Evolutionary conservation across 2,113 vertebrate genomes (phyloP).

Genomic region (Corapipo altera): DNA sequence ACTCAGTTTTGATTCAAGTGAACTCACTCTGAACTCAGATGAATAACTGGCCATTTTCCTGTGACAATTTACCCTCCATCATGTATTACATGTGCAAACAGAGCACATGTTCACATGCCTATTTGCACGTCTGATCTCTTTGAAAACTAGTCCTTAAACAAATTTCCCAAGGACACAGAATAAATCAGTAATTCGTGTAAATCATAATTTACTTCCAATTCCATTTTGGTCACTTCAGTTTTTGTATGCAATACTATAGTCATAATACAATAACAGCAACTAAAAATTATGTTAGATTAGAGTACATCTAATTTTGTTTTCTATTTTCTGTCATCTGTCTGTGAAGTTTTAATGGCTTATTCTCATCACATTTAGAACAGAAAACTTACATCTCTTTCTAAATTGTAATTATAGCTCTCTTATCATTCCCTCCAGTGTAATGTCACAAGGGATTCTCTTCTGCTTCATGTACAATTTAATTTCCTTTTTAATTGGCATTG

Average conservation of each 20-base stretch:
- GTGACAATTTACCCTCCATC: neutral
- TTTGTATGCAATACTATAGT: neutral
- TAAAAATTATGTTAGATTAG: conserved; percentile 8
- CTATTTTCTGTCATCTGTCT: conserved; percentile 9
- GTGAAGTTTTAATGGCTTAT: conserved; percentile 27
- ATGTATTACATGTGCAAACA: neutral
- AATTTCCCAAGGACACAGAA: neutral
- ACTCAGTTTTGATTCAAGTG: neutral
- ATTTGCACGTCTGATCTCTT: neutral
- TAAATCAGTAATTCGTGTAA: neutral
- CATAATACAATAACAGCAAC: neutral
- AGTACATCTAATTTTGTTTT: conserved; percentile 28
- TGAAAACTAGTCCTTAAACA: neutral
- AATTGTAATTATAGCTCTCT: conserved; percentile 39
- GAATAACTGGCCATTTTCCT: neutral
- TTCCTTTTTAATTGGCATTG: conserved; percentile 42
- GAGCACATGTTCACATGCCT: neutral
- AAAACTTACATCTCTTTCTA: conserved; percentile 31
- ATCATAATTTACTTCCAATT: conserved; percentile 8
- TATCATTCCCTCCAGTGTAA: conserved; percentile 41
- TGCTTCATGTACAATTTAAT: conserved; percentile 48
- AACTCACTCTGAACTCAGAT: neutral
- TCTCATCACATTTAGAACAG: conserved; percentile 34
- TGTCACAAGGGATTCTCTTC: conserved; percentile 56
- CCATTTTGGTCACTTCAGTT: conserved; percentile 18